A percentile compares a stretch with the other conserved stretches of the same genome.
Conservation (phyloP, 2,113 vertebrate genomes). For the Corvus moneduloides region DNA sequence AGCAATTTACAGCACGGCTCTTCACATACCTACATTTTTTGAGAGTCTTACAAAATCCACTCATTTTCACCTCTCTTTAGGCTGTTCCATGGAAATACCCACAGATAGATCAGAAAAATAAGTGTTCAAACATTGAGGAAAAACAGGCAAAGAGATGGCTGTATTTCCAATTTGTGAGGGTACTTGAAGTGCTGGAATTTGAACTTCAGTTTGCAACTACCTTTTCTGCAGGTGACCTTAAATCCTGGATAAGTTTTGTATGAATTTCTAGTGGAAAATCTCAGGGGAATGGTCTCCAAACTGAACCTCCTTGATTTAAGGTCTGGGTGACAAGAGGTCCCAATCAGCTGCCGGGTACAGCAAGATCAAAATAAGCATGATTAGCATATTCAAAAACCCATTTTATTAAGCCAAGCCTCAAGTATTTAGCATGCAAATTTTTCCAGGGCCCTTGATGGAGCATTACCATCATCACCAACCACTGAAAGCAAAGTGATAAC, state of each 20-base stretch:
- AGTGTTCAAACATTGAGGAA: neutral
- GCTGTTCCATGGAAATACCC: neutral
- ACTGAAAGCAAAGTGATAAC: neutral
- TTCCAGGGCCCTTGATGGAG: neutral
- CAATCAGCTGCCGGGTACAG: neutral
- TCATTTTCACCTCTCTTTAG: neutral
- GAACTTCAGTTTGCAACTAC: neutral
- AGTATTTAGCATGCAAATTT: constrained; percentile 40
- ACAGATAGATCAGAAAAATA: neutral
- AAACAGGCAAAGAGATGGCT: neutral
- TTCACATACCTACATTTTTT: neutral
- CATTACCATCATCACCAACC: neutral
- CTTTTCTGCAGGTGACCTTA: neutral
- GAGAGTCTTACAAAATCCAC: neutral
- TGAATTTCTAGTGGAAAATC: neutral
- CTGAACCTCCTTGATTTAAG: neutral
- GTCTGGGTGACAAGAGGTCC: neutral
- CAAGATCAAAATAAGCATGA: neutral
- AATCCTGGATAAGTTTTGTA: neutral
- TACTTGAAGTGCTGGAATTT: neutral
- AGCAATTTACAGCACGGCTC: neutral
- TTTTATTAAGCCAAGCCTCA: constrained; percentile 18
- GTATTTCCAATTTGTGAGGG: neutral
- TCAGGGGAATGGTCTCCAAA: neutral
- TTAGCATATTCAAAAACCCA: constrained; percentile 9